Percentiles rank a stretch among this genome's conserved stretches.
Evolutionary conservation across 1,140 invertebrate species (phyloP).

Genomic region (Ceratina calcarata): DNA sequence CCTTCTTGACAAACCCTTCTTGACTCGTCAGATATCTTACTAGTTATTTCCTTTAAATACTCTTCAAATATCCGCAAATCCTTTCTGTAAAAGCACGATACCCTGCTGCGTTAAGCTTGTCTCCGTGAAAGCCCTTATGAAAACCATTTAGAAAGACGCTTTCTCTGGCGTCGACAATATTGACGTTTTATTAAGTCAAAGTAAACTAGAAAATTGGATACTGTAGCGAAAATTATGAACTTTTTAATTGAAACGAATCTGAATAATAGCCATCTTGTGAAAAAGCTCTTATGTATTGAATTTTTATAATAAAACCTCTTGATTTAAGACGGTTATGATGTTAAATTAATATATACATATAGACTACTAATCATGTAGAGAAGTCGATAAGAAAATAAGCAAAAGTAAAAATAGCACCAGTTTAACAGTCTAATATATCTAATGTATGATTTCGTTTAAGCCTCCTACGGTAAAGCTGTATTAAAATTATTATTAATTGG

Average conservation of each 20-base stretch:
- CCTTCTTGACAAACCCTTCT: conserved; percentile 31
- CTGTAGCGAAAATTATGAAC: not conserved
- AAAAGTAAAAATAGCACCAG: too few relatives aligned
- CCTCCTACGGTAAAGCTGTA: too few relatives aligned
- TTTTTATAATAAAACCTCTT: not conserved
- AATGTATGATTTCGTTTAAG: too few relatives aligned
- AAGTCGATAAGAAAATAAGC: too few relatives aligned
- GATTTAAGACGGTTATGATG: too few relatives aligned
- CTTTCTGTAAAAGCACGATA: conserved; percentile 18
- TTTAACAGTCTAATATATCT: too few relatives aligned
- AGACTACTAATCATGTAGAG: too few relatives aligned
- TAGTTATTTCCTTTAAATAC: conserved; percentile 23
- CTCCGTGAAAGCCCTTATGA: not conserved
- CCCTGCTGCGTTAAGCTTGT: not conserved
- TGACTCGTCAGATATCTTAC: conserved; percentile 1
- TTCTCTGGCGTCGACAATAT: not conserved
- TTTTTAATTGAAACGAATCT: too few relatives aligned
- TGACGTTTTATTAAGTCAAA: not conserved
- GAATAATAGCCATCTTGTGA: too few relatives aligned
- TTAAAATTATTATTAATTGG: not conserved
- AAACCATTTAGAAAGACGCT: not conserved
- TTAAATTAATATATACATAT: too few relatives aligned
- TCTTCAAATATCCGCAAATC: conserved; percentile 15
- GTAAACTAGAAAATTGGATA: not conserved
- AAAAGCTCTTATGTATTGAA: not conserved